A percentile compares a stretch with the other conserved stretches of the same genome.
These are phyloP conservation scores for Diogma glabrata DNA, from an alignment of 2,888 invertebrate genomes.

Conservation along the genomic window DNA sequence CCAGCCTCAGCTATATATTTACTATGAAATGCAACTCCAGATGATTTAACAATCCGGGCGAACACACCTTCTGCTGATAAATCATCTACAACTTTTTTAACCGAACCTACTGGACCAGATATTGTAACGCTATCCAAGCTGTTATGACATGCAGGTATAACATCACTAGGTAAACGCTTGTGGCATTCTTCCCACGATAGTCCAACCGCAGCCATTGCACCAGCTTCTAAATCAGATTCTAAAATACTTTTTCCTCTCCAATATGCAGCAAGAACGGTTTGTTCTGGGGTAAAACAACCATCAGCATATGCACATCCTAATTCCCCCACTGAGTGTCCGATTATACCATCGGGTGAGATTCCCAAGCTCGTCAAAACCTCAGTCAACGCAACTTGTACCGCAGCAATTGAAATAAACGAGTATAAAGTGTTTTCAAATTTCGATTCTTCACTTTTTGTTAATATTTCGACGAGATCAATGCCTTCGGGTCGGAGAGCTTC, in stretches of 20 bases:
- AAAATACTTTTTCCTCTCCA: constrained; percentile 79
- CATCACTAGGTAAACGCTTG: constrained; percentile 60
- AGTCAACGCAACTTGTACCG: constrained; percentile 92
- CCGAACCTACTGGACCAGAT: constrained; percentile 68
- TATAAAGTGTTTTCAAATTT: constrained; percentile 78
- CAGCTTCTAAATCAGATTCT: constrained; percentile 59
- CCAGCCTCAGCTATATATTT: constrained; percentile 79
- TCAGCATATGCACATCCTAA: constrained; percentile 92
- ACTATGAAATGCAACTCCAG: constrained; percentile 90
- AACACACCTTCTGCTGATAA: constrained; percentile 66
- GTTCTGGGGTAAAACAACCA: constrained; percentile 86
- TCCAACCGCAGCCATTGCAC: constrained; percentile 89
- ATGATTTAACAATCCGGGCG: constrained; percentile 74
- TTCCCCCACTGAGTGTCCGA: constrained; percentile 72
- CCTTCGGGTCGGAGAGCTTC: constrained; percentile 66
- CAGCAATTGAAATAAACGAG: constrained; percentile 89
- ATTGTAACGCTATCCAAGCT: constrained; percentile 86
- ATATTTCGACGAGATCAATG: constrained; percentile 68
- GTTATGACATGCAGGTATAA: constrained; percentile 91
- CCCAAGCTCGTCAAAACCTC: constrained; percentile 68
- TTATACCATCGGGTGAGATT: constrained; percentile 82
- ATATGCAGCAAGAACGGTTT: constrained; percentile 87
- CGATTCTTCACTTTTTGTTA: constrained; percentile 62
- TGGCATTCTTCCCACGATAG: constrained; percentile 75
- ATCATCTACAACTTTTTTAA: constrained; percentile 56